Conservation (phyloP, 2,113 vertebrate genomes). For the Oxyruncus cristatus region DNA sequence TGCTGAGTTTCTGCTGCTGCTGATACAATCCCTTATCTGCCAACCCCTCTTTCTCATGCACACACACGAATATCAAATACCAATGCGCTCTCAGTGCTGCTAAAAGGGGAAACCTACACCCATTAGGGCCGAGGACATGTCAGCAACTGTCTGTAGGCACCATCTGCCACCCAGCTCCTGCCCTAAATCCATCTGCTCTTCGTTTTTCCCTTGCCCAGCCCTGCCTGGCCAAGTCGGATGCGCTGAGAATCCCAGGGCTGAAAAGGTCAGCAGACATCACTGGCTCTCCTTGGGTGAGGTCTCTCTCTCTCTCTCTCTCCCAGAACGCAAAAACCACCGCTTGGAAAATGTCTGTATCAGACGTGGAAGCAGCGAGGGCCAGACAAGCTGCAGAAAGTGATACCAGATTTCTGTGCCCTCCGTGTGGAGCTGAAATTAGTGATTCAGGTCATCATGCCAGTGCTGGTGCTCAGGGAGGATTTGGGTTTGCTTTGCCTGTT, state of each 20-base stretch:
- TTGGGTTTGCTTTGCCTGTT: neutral
- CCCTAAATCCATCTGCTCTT: constrained; percentile 34
- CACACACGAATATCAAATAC: neutral
- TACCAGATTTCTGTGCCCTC: neutral
- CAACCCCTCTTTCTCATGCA: neutral
- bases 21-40: neutral
- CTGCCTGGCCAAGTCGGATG: neutral
- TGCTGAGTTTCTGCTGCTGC: neutral
- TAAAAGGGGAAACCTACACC: neutral
- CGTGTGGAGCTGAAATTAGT: neutral
- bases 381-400: neutral
- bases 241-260: neutral
- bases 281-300: neutral
- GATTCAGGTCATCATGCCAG: neutral
- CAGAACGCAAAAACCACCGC: neutral
- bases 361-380: neutral
- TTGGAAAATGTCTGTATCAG: neutral
- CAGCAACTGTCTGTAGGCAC: constrained; percentile 11
- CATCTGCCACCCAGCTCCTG: constrained; percentile 46
- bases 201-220: neutral
- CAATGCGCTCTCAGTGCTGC: neutral
- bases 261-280: neutral
- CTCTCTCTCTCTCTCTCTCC: neutral
- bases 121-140: neutral
- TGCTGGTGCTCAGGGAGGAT: accelerated